These are phyloP conservation scores for Adelphocoris suturalis DNA, from an alignment of 2,888 invertebrate species.

Conservation along the genomic window DNA sequence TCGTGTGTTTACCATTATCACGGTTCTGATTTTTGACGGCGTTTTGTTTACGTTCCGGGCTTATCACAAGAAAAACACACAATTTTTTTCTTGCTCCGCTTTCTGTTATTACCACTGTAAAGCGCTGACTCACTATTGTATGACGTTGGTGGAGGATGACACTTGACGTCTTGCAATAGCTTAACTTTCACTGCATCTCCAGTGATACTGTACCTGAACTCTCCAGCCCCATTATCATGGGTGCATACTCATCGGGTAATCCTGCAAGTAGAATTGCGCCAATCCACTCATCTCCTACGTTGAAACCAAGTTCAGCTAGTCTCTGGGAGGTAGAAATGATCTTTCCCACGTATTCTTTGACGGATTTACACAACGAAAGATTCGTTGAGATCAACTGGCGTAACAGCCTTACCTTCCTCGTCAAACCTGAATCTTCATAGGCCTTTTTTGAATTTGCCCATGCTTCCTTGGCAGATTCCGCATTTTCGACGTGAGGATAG, in stretches of 20 bases:
- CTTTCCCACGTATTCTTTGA: slow-evolving; percentile 60
- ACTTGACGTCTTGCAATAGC: slow-evolving; percentile 66
- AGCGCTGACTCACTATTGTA: slow-evolving; percentile 35
- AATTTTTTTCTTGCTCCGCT: slow-evolving; percentile 21
- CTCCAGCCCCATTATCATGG: slow-evolving; percentile 67
- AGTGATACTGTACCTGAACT: slow-evolving; percentile 50
- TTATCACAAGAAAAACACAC: slow-evolving; percentile 24
- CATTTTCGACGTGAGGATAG: slow-evolving; percentile 52
- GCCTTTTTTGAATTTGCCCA: slow-evolving; percentile 52
- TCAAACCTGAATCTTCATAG: slow-evolving; percentile 58
- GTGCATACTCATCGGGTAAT: slow-evolving; percentile 66
- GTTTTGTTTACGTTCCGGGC: not conserved
- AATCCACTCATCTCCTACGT: slow-evolving; percentile 64
- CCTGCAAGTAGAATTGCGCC: slow-evolving; percentile 64
- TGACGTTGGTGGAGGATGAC: not conserved
- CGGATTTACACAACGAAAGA: slow-evolving; percentile 42
- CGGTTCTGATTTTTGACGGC: not conserved
- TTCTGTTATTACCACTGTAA: slow-evolving; percentile 28
- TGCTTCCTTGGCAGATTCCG: slow-evolving; percentile 12
- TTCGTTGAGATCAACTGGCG: slow-evolving; percentile 40
- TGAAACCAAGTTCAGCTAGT: slow-evolving; percentile 44
- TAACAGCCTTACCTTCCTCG: slow-evolving; percentile 52
- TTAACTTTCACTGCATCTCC: slow-evolving; percentile 64
- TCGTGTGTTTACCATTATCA: not conserved
- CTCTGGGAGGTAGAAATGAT: slow-evolving; percentile 63